phyloP scores from a whole-genome alignment of 2,888 invertebrate genomes.

The Drosophila niveifrons region DNA sequence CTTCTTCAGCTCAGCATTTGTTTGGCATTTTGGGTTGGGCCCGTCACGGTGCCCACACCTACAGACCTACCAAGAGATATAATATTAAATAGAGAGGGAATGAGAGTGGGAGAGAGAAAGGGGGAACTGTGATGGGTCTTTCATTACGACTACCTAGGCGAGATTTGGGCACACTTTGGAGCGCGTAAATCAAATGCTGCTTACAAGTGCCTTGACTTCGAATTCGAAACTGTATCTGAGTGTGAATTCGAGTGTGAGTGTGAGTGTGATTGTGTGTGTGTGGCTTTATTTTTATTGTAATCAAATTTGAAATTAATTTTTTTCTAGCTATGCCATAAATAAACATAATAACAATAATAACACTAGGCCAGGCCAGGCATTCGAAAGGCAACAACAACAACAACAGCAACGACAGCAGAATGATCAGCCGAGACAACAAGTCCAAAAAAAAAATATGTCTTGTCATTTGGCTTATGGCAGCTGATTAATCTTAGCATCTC shows the following conservation, averaged over 20 bases:
- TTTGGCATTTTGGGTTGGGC: constrained; percentile 55
- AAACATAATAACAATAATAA: constrained; percentile 76
- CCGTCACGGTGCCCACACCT: constrained; percentile 42
- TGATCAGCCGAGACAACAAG: constrained; percentile 32
- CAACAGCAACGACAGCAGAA: not conserved
- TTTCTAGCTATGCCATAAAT: constrained; percentile 66
- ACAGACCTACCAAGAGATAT: constrained; percentile 20
- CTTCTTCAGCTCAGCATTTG: constrained; percentile 37
- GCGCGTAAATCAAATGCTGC: constrained; percentile 67
- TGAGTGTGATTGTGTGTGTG: constrained; percentile 35
- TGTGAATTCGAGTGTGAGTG: constrained; percentile 1
- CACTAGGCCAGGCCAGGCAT: constrained; percentile 41
- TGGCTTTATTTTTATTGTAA: constrained; percentile 75
- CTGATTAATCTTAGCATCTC: constrained; percentile 79
- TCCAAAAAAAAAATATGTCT: constrained; percentile 65
- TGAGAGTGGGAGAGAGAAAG: not conserved
- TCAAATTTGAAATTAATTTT: constrained; percentile 79
- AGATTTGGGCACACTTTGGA: constrained; percentile 45
- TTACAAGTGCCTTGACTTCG: constrained; percentile 61
- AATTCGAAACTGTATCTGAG: constrained; percentile 5
- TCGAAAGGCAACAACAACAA: constrained; percentile 31
- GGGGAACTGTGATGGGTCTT: constrained; percentile 30
- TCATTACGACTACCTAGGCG: constrained; percentile 42
- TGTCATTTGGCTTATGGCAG: constrained; percentile 80
- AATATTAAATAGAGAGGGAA: not conserved